These are phyloP conservation scores for Monochamus alternatus DNA, from an alignment of 2,888 invertebrate species.

Conservation along the genomic window DNA sequence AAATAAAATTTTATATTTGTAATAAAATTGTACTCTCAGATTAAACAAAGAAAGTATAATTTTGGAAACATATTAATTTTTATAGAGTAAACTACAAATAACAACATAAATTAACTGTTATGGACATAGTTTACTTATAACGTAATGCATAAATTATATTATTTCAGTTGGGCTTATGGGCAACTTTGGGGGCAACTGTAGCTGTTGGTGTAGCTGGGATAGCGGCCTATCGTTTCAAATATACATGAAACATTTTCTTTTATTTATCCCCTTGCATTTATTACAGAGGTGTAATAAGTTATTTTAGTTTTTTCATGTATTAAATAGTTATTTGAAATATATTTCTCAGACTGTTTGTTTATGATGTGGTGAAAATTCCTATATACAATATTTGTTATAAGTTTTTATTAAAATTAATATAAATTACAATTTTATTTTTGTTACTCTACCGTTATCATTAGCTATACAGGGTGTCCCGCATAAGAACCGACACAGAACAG, in stretches of 20 bases:
- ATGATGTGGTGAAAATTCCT: slow-evolving; percentile 20
- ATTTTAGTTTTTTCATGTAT: slow-evolving; percentile 25
- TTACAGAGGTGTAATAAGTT: slow-evolving; percentile 21
- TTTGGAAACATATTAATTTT: too few species aligned
- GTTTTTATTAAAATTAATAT: slow-evolving; percentile 17
- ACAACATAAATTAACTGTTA: too few species aligned
- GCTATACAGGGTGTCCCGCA: too few species aligned
- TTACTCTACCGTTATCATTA: background rate
- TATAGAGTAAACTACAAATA: too few species aligned
- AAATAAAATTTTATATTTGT: slow-evolving; percentile 5
- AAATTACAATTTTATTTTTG: background rate
- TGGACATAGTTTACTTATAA: too few species aligned
- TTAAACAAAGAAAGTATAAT: too few species aligned
- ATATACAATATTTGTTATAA: slow-evolving; percentile 31
- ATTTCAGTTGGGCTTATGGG: slow-evolving; percentile 75
- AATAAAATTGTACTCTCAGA: background rate
- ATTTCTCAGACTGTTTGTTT: slow-evolving; percentile 19
- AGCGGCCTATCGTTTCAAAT: slow-evolving; percentile 83
- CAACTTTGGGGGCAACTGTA: slow-evolving; percentile 79
- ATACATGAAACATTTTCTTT: slow-evolving; percentile 54
- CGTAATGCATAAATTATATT: too few species aligned
- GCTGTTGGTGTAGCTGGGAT: slow-evolving; percentile 82
- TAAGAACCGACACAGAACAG: too few species aligned
- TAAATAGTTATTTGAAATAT: slow-evolving; percentile 6
- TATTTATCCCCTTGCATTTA: slow-evolving; percentile 43